These are phyloP conservation scores for Cacoxenus indagator DNA, from an alignment of 2,888 invertebrate genomes.

Conservation along the genomic window DNA sequence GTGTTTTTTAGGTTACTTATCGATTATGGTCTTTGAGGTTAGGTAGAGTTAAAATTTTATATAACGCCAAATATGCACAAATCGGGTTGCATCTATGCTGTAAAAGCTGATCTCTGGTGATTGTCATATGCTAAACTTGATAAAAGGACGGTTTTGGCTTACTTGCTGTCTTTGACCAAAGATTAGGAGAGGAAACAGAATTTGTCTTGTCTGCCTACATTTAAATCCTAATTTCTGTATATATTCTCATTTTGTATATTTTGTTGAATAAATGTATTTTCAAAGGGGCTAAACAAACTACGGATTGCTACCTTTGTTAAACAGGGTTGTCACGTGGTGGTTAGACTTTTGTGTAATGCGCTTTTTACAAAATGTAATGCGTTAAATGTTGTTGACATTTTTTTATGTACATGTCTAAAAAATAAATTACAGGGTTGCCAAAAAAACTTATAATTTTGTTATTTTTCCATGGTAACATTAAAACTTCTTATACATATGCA, in stretches of 20 bases:
- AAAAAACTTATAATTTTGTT: background rate
- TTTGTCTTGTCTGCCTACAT: too few relatives aligned
- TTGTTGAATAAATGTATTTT: background rate
- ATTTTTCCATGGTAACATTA: background rate
- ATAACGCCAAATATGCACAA: background rate
- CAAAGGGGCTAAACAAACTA: background rate
- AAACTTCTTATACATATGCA: background rate
- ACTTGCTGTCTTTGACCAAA: too few relatives aligned
- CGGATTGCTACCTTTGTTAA: background rate
- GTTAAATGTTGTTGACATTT: background rate
- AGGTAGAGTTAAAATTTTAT: slow-evolving; percentile 29
- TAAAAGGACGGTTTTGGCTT: background rate
- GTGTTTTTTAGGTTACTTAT: slow-evolving; percentile 60
- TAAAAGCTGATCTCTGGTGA: slow-evolving; percentile 5
- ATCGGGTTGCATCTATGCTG: background rate
- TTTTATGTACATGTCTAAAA: too few relatives aligned
- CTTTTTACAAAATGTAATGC: background rate
- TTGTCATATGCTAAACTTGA: background rate
- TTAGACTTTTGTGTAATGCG: background rate
- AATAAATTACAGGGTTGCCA: background rate
- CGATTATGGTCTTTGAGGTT: slow-evolving; percentile 56
- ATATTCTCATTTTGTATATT: too few relatives aligned
- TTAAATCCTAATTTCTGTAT: too few relatives aligned
- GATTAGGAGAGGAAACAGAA: too few relatives aligned
- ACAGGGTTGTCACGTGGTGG: background rate